Evolutionary conservation across 2,113 vertebrate species (phyloP), one percentile per base, ranked within the genome.

Genomic region (Rhea americana): DNA sequence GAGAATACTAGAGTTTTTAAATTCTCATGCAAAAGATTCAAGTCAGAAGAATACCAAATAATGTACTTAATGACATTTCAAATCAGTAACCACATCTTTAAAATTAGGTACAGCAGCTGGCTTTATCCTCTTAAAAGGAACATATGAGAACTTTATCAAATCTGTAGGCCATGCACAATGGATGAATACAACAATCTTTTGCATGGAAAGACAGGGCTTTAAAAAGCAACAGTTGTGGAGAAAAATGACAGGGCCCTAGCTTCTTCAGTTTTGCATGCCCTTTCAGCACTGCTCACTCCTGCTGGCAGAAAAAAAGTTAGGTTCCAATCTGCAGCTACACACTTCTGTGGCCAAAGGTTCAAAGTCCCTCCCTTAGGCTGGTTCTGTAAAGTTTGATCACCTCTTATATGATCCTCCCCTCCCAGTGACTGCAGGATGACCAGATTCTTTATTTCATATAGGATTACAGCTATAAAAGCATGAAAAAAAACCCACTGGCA

Each of bases 221-320:
- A 65, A 87, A 93, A 85, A 85, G 41, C 18, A 90, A 56, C 37
- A 61, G 11, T n/a, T 91, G 65, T 80, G 56, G 30, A 96, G 87
- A 43, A 89, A 87, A 89, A 93, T 48, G 72, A 71, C 47, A 90
- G 70, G 41, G 63, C 66, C 78, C 56, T 75, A 77, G 35, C 35
- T 84, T 78, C 65, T 58, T 53, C 62, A 76, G 28, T 82, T 95
- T 82, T 87, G 41, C 63, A 81, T 74, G 73, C 83, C 47, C 68
- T 90, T 92, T 88, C 47, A 88, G 47, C 11, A 43, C 82, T 92
- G 79, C 85, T 92, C 87, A 82, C 20, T 77, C 48, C 67, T 0
- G 2, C 5, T 95, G 75, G 82, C 82, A 93, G 59, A 67, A 86
- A 68, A 74, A 72, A 75, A 21, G 45, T 55, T 82, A 76, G 35